phyloP scores from a whole-genome alignment of 2,888 invertebrate species.

The Drosophila longiperda region DNA sequence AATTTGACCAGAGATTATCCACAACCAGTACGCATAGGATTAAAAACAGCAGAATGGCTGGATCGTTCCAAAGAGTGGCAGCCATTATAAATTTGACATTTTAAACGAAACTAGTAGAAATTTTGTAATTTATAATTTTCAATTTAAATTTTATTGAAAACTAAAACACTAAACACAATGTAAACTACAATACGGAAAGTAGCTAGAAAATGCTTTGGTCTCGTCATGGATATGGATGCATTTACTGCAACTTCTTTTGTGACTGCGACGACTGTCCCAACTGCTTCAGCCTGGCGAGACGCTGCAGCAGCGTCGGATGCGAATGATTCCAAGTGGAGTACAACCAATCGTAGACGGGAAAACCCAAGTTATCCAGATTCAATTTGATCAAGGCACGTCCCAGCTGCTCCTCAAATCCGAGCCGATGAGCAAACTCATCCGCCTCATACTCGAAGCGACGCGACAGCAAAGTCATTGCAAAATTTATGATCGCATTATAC shows the following conservation, averaged over 20 bases:
- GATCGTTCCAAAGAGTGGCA: slow-evolving; percentile 62
- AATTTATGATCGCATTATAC: slow-evolving; percentile 95
- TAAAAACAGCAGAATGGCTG: slow-evolving; percentile 45
- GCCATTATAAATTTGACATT: slow-evolving; percentile 59
- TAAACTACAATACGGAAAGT: slow-evolving; percentile 26
- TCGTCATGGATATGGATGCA: slow-evolving; percentile 26
- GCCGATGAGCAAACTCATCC: slow-evolving; percentile 94
- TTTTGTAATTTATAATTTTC: not conserved
- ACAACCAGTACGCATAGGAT: slow-evolving; percentile 46
- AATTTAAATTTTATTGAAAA: slow-evolving; percentile 44
- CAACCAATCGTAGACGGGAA: slow-evolving; percentile 96
- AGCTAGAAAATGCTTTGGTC: slow-evolving; percentile 66
- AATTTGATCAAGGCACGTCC: slow-evolving; percentile 95
- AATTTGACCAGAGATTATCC: slow-evolving; percentile 60
- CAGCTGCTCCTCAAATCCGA: slow-evolving; percentile 91
- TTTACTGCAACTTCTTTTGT: slow-evolving; percentile 54
- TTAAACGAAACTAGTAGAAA: slow-evolving; percentile 10
- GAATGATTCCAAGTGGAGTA: slow-evolving; percentile 98
- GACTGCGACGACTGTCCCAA: slow-evolving; percentile 38
- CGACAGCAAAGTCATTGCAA: slow-evolving; percentile 92
- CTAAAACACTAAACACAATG: slow-evolving; percentile 41
- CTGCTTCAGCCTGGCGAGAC: slow-evolving; percentile 87
- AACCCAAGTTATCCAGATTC: slow-evolving; percentile 97
- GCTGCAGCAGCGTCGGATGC: slow-evolving; percentile 97
- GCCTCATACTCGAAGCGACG: slow-evolving; percentile 98